Percentiles rank a stretch among this genome's conserved stretches.
Conservation (phyloP, 2,797 vertebrate species). For the Ctenopoma kingsleyae region DNA sequence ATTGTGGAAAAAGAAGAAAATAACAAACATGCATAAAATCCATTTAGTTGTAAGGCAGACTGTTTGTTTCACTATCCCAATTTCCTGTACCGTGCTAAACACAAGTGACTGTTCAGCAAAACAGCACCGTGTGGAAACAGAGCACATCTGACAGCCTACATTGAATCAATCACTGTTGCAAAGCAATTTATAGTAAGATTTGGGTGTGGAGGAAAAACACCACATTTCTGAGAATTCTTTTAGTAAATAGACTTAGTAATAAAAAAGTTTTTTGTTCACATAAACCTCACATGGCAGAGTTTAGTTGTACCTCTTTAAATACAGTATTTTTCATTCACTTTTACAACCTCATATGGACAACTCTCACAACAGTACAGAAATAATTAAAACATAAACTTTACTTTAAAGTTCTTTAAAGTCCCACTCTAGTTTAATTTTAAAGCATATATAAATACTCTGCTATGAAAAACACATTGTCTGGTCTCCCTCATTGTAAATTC, state of each 20-base stretch:
- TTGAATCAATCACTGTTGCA: slow-evolving; percentile 63
- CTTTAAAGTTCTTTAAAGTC: not conserved
- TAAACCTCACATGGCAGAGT: not conserved
- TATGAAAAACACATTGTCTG: too few species aligned
- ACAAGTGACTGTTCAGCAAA: slow-evolving; percentile 63
- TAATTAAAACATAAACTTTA: not conserved
- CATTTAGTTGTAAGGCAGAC: slow-evolving; percentile 47
- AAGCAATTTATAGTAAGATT: slow-evolving; percentile 26
- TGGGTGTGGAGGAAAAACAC: slow-evolving; percentile 11
- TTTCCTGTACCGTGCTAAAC: slow-evolving; percentile 53
- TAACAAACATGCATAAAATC: slow-evolving; percentile 32
- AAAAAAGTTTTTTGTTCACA: not conserved
- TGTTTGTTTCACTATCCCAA: slow-evolving; percentile 58
- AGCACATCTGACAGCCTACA: slow-evolving; percentile 55
- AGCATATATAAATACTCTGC: too few species aligned
- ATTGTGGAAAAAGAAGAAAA: slow-evolving; percentile 31
- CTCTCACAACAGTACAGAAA: not conserved
- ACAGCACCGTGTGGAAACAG: slow-evolving; percentile 53
- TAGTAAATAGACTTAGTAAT: too few species aligned
- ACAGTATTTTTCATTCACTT: not conserved
- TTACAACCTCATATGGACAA: not conserved
- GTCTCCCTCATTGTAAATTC: too few species aligned
- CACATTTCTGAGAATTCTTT: too few species aligned
- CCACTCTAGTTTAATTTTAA: too few species aligned
- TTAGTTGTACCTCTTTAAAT: not conserved